These are phyloP conservation scores for Semotilus atromaculatus DNA, from an alignment of 2,797 vertebrate species.

Conservation along the genomic window DNA sequence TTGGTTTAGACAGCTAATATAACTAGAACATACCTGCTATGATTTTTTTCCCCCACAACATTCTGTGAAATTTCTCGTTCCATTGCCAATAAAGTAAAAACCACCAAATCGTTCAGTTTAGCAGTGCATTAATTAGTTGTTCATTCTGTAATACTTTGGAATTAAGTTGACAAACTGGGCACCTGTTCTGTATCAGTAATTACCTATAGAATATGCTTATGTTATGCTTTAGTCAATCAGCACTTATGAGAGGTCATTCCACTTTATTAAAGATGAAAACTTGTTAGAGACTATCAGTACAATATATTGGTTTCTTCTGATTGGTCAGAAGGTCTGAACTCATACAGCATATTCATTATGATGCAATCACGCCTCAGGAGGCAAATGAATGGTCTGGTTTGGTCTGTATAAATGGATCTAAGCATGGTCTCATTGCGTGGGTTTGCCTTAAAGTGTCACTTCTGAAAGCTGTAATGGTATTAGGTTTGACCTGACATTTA, in stretches of 20 bases:
- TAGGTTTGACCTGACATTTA: constrained; percentile 14
- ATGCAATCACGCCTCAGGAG: neutral
- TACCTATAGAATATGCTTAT: neutral
- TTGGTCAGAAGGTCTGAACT: neutral
- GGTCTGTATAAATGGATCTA: constrained; percentile 1
- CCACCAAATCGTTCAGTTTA: neutral
- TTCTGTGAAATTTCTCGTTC: neutral
- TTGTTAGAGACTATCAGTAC: neutral
- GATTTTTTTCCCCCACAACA: neutral
- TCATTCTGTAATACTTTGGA: neutral
- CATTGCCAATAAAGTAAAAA: neutral
- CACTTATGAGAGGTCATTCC: neutral
- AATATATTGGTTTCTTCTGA: neutral
- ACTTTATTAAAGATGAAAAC: neutral
- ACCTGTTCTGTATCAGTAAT: constrained; percentile 9
- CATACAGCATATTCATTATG: neutral
- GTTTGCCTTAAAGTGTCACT: neutral
- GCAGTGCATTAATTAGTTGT: neutral
- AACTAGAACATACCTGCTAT: constrained; percentile 6
- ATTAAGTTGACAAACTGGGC: neutral
- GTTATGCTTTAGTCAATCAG: neutral
- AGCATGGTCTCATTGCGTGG: neutral
- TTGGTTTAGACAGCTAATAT: neutral
- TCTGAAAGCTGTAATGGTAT: constrained; percentile 5
- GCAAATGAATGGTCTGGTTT: neutral